Percentiles rank a stretch among this genome's conserved stretches.
Conservation (phyloP, 2,888 invertebrate species). For the Melanostoma mellinum region DNA sequence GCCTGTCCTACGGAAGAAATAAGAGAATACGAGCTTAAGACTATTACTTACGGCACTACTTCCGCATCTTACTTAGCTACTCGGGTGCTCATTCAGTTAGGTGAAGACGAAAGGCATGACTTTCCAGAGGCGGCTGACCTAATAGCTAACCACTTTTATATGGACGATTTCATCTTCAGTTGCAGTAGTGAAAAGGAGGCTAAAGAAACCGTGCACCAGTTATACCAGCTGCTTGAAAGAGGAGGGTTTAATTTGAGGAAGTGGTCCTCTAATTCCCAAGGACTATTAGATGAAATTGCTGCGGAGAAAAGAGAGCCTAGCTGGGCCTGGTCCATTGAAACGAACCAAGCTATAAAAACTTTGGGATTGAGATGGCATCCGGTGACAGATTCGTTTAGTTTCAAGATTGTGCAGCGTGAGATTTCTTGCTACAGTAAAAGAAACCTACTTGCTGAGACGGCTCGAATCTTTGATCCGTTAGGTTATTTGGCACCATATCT, state of each 20-base stretch:
- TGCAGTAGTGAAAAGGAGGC: background rate
- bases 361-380: background rate
- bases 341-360: background rate
- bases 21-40: conserved; percentile 48
- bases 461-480: conserved; percentile 66
- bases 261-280: background rate
- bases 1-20: conserved; percentile 20
- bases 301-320: background rate
- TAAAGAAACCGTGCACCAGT: background rate
- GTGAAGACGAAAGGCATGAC: too few relatives aligned
- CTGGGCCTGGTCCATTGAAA: background rate
- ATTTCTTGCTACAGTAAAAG: conserved; percentile 42
- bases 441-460: conserved; percentile 52
- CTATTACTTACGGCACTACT: conserved; percentile 48
- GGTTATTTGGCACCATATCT: conserved; percentile 43
- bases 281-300: background rate
- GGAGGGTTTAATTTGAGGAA: conserved; percentile 1
- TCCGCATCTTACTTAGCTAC: conserved; percentile 45
- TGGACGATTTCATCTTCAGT: conserved; percentile 11
- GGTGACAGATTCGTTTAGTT: background rate
- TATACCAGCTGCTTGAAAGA: background rate
- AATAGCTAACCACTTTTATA: too few relatives aligned
- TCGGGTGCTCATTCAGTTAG: conserved; percentile 37
- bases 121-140: conserved; percentile 3
- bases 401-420: background rate